Evolutionary conservation across 2,113 vertebrate genomes (phyloP).

Genomic region (Pteropus alecto): DNA sequence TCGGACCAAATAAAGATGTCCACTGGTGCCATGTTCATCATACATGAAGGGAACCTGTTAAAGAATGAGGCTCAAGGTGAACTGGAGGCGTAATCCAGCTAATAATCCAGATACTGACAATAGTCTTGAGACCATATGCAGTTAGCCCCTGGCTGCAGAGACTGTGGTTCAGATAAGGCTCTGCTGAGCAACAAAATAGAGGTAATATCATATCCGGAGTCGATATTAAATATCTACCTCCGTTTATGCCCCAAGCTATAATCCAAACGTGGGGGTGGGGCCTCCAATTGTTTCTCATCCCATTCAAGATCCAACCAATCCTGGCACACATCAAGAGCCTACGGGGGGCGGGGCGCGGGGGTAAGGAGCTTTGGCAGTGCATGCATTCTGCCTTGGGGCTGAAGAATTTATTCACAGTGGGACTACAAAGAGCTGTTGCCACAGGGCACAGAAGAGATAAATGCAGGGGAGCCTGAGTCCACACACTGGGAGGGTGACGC

Average conservation of each 20-base stretch:
- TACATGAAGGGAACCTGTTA: not conserved
- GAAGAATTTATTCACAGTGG: not conserved
- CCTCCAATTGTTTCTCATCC: not conserved
- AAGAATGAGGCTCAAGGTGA: not conserved
- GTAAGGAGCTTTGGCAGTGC: no score
- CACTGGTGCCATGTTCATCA: not conserved
- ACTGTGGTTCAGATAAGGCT: not conserved
- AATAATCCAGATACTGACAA: not conserved
- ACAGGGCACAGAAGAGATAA: not conserved
- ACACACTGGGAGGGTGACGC: not conserved
- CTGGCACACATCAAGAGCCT: not conserved
- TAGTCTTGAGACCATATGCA: not conserved
- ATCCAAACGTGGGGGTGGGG: not conserved
- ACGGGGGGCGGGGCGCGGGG: no score
- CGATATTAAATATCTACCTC: not conserved
- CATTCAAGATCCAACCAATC: not conserved
- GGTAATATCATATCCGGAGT: not conserved
- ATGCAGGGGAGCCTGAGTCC: not conserved
- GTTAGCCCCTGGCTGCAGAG: not conserved
- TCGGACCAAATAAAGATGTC: not conserved
- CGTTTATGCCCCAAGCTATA: not conserved
- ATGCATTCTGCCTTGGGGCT: not conserved
- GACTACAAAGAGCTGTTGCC: not conserved
- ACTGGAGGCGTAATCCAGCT: not conserved
- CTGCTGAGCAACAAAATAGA: not conserved